Conservation (phyloP, 2,113 vertebrate species). For the Mesembrinibis cayennensis region DNA sequence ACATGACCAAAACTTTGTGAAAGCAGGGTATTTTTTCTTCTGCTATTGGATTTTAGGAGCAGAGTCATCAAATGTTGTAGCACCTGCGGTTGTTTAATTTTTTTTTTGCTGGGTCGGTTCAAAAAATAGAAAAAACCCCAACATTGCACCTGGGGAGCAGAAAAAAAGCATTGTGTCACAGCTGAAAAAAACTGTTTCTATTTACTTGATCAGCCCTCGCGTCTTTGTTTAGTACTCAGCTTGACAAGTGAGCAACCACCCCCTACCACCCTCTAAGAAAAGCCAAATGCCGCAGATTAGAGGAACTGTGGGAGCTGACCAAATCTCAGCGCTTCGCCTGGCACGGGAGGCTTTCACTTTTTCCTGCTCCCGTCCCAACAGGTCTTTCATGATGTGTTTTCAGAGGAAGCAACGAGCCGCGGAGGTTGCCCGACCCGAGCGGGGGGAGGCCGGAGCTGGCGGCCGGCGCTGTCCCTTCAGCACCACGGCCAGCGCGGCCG, state of each 20-base stretch:
- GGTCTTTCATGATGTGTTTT: too few relatives aligned
- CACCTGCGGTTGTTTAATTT: background rate
- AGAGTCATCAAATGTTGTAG: background rate
- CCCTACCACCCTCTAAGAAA: background rate
- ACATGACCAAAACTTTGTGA: background rate
- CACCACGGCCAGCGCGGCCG: background rate
- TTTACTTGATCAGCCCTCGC: background rate
- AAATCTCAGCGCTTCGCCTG: background rate
- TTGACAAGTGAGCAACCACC: background rate
- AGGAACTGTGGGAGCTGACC: background rate
- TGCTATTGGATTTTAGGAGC: background rate
- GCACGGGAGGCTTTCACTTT: background rate
- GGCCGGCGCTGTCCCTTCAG: background rate
- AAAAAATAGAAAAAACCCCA: too few relatives aligned
- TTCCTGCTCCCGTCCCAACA: background rate
- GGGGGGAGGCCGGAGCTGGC: fast-evolving
- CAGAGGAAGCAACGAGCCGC: too few relatives aligned
- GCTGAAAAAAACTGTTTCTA: background rate
- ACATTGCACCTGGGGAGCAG: background rate
- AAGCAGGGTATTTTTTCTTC: background rate
- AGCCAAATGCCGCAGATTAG: background rate
- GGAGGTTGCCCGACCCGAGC: too few relatives aligned
- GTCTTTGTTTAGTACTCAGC: background rate
- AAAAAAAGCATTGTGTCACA: background rate
- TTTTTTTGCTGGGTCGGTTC: background rate